Base-by-base conservation (phyloP, 2,113 vertebrate genomes). In the Eclectus roratus region DNA sequence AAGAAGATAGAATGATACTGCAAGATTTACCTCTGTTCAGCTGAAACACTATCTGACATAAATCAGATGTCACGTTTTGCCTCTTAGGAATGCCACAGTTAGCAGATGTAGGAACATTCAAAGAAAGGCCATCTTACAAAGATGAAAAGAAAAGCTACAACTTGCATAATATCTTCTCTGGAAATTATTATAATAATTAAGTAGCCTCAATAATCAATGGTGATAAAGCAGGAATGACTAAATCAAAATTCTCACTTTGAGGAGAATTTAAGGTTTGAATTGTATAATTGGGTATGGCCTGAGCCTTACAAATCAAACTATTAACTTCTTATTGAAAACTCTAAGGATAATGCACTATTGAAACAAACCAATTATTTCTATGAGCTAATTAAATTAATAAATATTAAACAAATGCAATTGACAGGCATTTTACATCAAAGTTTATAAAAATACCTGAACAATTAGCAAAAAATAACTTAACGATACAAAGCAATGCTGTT, bases 311-410 rank as follows among this genome's bases (percentile, higher is more conserved):
- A 73, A 20, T 21, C 23, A 55, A 52, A 47, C 58, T 47, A 65
- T 77, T 77, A 55, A 73, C 15, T 86, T 74, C 20, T 43, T 80
- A 55, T 33, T 74, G 46, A 80, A 77, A 77, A 83, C 10, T 49
- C 39, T 27, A 39, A 56, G 63, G 63, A 64, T 91, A 92, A 78
- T 35, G 4, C 19, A 77, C 80, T 85, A 44, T 65, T 88, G 31
- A 93, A 96, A 80, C n/a, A 90, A 80, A 73, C 8, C 3, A 71
- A 25, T 83, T 11, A 78, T 78, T 91, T 84, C 55, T 86, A 10
- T 53, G 10, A 88, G 37, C n/a, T 86, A 95, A 72, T 81, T 96
- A 89, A 84, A 82, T 60, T 44, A 49, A 64, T 72, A 88, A 91
- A 63, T 91, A 82, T 72, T 79, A 81, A 91, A 31, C 35, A 52